Percentiles rank a stretch among this genome's conserved stretches.
Evolutionary conservation across 2,888 invertebrate genomes (phyloP).

Genomic region (Orthosia gothica): DNA sequence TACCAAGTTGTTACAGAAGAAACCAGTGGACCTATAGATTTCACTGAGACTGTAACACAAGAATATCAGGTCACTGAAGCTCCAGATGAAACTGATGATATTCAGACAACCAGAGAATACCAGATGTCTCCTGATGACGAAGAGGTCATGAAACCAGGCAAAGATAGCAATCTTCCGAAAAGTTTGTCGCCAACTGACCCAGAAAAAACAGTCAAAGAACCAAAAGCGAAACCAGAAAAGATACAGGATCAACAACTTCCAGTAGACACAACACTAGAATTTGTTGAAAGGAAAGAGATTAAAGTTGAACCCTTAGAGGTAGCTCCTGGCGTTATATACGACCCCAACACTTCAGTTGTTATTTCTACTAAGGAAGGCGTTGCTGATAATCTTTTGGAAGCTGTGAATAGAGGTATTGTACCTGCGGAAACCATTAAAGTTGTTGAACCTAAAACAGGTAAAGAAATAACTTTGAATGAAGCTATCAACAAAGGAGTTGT

Average conservation of each 20-base stretch:
- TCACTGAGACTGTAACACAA: constrained; percentile 69
- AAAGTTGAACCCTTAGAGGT: constrained; percentile 89
- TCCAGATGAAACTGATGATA: constrained; percentile 75
- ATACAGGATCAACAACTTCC: constrained; percentile 11
- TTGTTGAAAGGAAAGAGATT: constrained; percentile 17
- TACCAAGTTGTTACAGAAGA: constrained; percentile 79
- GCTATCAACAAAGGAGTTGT: constrained; percentile 95
- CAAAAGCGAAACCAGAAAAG: constrained; percentile 22
- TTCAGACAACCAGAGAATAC: constrained; percentile 27
- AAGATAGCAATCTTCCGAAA: constrained; percentile 17
- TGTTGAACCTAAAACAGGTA: constrained; percentile 93
- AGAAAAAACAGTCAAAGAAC: constrained; percentile 6
- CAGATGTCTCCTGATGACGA: constrained; percentile 32
- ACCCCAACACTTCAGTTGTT: constrained; percentile 94
- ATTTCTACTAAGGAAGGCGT: constrained; percentile 93
- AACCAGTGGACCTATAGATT: constrained; percentile 65
- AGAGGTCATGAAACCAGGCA: constrained; percentile 7
- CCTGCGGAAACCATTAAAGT: constrained; percentile 93
- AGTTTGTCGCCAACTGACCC: constrained; percentile 16
- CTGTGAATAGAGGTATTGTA: constrained; percentile 94
- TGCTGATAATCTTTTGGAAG: constrained; percentile 93
- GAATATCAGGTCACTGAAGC: constrained; percentile 71
- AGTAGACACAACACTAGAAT: constrained; percentile 40
- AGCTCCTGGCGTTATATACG: constrained; percentile 94
- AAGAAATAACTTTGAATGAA: constrained; percentile 94